A percentile compares a stretch with the other conserved stretches of the same genome.
These are phyloP conservation scores for Ctenopoma multispine DNA, from an alignment of 2,797 vertebrate genomes.

Conservation along the genomic window DNA sequence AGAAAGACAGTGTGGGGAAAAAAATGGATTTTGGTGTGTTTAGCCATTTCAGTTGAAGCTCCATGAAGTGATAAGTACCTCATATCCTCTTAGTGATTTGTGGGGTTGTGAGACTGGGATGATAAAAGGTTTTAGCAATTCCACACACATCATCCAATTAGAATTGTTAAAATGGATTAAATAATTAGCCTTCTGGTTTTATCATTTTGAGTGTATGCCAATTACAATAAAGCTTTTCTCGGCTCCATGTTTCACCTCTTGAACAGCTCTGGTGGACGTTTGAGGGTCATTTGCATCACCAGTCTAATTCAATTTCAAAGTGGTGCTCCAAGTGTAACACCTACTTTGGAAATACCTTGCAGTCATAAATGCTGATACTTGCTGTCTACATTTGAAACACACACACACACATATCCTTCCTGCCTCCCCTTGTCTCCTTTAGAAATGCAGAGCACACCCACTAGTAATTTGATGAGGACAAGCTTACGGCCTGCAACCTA, in stretches of 20 bases:
- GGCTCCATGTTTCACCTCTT: slow-evolving; percentile 27
- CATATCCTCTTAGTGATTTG: slow-evolving; percentile 25
- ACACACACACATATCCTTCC: slow-evolving; percentile 26
- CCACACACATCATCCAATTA: slow-evolving; percentile 41
- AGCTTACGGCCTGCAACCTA: slow-evolving; percentile 69
- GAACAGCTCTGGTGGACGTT: slow-evolving; percentile 15
- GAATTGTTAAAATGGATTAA: slow-evolving; percentile 38
- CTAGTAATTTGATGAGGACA: slow-evolving; percentile 75
- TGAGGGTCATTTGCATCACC: slow-evolving; percentile 55
- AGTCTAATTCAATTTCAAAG: slow-evolving; percentile 73
- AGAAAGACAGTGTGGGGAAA: slow-evolving; percentile 17
- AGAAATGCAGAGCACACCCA: slow-evolving; percentile 39
- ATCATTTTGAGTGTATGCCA: slow-evolving; percentile 34
- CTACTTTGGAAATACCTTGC: slow-evolving; percentile 55
- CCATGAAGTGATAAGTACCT: slow-evolving; percentile 36
- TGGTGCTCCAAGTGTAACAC: slow-evolving; percentile 48
- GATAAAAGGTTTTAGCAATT: slow-evolving; percentile 40
- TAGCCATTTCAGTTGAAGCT: slow-evolving; percentile 10
- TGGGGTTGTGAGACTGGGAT: slow-evolving; percentile 19
- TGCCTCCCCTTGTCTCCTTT: slow-evolving; percentile 44
- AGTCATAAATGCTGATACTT: slow-evolving; percentile 45
- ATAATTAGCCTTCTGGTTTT: slow-evolving; percentile 24
- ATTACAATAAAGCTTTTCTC: slow-evolving; percentile 40
- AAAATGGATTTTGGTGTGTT: slow-evolving; percentile 11
- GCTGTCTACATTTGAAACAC: slow-evolving; percentile 21